phyloP scores from a whole-genome alignment of 2,888 invertebrate species.

The Hetaerina titia region DNA sequence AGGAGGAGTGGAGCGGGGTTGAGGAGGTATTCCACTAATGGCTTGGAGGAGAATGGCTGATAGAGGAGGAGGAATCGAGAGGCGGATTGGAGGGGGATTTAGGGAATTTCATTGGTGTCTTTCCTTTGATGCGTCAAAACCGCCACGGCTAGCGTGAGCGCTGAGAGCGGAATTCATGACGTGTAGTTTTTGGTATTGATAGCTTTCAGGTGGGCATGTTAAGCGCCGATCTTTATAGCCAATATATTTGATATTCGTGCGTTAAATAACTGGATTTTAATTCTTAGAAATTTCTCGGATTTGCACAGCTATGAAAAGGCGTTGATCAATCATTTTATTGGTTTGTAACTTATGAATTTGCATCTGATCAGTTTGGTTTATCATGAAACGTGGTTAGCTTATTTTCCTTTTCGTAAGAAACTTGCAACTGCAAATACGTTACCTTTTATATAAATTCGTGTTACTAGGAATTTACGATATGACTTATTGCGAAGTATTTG shows the following conservation, averaged over 20 bases:
- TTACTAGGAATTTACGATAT: too few relatives aligned
- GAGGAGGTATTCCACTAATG: conserved; percentile 49
- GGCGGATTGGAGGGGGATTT: background rate
- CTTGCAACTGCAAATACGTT: too few relatives aligned
- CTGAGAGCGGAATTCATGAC: background rate
- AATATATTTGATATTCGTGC: background rate
- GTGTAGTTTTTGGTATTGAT: background rate
- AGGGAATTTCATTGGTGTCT: background rate
- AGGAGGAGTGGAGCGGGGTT: background rate
- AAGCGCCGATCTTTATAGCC: background rate
- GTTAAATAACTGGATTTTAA: background rate
- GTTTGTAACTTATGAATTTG: background rate
- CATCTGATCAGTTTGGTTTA: too few relatives aligned
- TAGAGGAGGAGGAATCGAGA: background rate
- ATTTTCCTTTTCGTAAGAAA: too few relatives aligned
- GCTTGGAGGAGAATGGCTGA: conserved; percentile 32
- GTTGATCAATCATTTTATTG: background rate
- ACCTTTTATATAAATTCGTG: too few relatives aligned
- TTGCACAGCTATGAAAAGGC: background rate
- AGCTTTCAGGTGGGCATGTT: background rate
- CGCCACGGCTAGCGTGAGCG: background rate
- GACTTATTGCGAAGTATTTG: too few relatives aligned
- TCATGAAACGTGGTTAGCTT: too few relatives aligned
- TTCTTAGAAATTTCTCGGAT: background rate
- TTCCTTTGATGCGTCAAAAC: background rate